Base-by-base conservation (phyloP, 2,113 vertebrate genomes). In the Heterotis niloticus region DNA sequence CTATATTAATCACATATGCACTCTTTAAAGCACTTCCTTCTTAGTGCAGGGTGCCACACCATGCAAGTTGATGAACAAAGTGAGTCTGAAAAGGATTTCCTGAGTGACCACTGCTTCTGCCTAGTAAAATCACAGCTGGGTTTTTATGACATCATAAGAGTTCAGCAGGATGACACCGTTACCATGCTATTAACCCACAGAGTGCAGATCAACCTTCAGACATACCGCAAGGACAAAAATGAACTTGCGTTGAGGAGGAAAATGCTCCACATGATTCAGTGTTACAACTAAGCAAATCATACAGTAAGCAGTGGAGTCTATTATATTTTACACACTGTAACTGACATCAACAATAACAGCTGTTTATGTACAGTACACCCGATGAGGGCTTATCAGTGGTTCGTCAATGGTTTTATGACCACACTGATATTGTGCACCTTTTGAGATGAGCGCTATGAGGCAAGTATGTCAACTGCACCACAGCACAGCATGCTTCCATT, bases 1-100 rank as follows among this genome's bases (percentile, higher is more conserved):
- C 75, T 82, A 88, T 85, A 84, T 84, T 79, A 65, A 74, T 87
- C 78, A 72, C n/a, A n/a, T n/a, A n/a, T 64, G 52, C 24, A 56
- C 82, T 78, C 81, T 4, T 44, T 44, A 78, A 24, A 66, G 62
- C 74, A 77, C 78, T 56, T 59, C 80, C 69, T 10, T 20, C 52
- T 54, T n/a, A 71, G 18, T 10, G 69, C 11, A 71, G 44, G 34
- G 69, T 23, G 13, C 18, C 14, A 56, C 14, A 72, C 70, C 52
- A n/a, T 54, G 20, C 51, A 52, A 44, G 23, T 26, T 28, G 24
- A 26, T 56, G 54, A 17, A 29, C 24, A 56, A 60, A 74, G 23
- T 17, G 52, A 1, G 54, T 11, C 52, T 57, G 52, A 24, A 56
- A 16, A 59, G 14, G 14, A 66, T 23, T 75, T 75, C 72, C 72